These are phyloP conservation scores for Hypocryptadius cinnamomeus DNA, from an alignment of 2,113 vertebrate species.

Conservation along the genomic window DNA sequence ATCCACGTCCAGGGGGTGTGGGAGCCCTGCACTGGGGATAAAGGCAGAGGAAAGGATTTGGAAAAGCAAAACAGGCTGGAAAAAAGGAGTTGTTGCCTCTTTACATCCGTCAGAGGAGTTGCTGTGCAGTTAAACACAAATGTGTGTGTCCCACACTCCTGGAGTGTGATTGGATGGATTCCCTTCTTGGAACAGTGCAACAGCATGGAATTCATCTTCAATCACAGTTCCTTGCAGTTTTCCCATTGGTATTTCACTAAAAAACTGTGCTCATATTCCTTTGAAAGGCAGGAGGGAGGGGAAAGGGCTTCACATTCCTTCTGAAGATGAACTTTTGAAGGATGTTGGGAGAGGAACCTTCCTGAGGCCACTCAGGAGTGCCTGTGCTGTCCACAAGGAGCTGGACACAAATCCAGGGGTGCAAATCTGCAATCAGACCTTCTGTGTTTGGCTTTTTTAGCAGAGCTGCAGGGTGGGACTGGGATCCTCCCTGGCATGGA, in stretches of 20 bases:
- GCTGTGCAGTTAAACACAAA: background rate
- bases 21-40: background rate
- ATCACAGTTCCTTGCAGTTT: background rate
- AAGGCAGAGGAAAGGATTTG: background rate
- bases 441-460: background rate
- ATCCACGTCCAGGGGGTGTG: background rate
- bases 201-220: background rate
- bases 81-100: background rate
- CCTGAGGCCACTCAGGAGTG: background rate
- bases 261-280: background rate
- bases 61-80: background rate
- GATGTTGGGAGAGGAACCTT: background rate
- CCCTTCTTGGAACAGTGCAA: background rate
- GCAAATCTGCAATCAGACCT: accelerated
- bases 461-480: background rate
- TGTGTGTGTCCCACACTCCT: background rate
- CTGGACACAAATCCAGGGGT: background rate
- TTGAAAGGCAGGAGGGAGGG: background rate
- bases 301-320: background rate
- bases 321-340: background rate
- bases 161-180: background rate
- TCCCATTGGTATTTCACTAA: background rate
- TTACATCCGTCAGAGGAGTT: background rate
- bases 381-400: background rate
- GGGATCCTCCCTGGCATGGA: background rate